Evolutionary conservation across 2,888 invertebrate species (phyloP), one percentile per base, ranked within the genome.

Genomic region (Spialia ferax): DNA sequence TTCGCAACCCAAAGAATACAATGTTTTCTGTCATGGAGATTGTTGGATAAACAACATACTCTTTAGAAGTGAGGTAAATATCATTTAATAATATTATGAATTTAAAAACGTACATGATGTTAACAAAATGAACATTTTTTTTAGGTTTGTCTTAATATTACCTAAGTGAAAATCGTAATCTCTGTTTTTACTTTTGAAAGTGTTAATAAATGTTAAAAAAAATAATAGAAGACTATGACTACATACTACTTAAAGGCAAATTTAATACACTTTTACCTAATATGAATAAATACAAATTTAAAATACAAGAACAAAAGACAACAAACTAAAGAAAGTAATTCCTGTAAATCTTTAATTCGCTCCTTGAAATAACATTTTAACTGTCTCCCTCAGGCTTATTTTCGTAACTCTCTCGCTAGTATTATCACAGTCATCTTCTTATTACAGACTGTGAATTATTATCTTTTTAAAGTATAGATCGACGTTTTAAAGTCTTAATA

Each of bases 11-110:
- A 77, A 75, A 32, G 79, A 80, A 15, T 78, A 74, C 26, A 90
- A 82, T 70, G 91, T 90, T 13, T 75, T 93, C 32, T 91, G 91
- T 71, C 93, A 93, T 61, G 91, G 92, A 22, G 92, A 93, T 71
- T 89, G 84, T 70, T 92, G 92, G 91, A 80, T 88, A 4, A 90
- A 88, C 70, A 88, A 89, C 70, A 83, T 88, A 70, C 74, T 90
- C 35, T 86, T 89, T 69, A 84, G 84, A 73, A 70, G 79, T 57
- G 75, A 83, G 74, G 89, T 89, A 72, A 75, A 81, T 69, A 56
- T 13, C 10, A 2, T 6, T 10, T 2, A 11, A 32, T 32, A 26
- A 10, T 32, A 32, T 1, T 10, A 32, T 32, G 8, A 32, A 7
- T 10, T 32, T 42, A 2, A 15, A 1, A 15, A 42, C 42, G 15